Conservation (phyloP, 2,888 invertebrate genomes). For the Gastracanthus pulcherrimus region DNA sequence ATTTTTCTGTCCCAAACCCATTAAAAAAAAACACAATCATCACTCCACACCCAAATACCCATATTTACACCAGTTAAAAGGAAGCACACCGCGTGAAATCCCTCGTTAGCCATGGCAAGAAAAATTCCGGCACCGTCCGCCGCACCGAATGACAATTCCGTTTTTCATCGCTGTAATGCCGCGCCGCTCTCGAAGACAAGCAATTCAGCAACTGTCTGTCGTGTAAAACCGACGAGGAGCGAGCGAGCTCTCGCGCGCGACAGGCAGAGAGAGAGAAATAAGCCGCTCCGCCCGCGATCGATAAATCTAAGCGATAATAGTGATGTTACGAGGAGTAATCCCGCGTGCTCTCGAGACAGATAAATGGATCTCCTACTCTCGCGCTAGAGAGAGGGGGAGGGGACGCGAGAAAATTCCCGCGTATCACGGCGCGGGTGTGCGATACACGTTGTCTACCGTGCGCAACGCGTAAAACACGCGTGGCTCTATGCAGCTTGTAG, state of each 20-base stretch:
- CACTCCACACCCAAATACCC: too few species aligned
- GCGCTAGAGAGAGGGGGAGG: neutral
- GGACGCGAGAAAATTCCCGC: conserved; percentile 40
- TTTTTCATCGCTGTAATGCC: conserved; percentile 25
- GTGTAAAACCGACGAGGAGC: conserved; percentile 26
- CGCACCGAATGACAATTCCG: conserved; percentile 6
- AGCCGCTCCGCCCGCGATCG: conserved; percentile 41
- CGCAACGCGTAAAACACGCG: too few species aligned
- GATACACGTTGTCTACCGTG: too few species aligned
- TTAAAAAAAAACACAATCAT: too few species aligned
- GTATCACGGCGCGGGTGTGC: conserved; percentile 36
- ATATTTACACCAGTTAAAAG: neutral
- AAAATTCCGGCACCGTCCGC: neutral
- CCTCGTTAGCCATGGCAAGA: conserved; percentile 3
- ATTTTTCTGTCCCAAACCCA: too few species aligned
- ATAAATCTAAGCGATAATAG: conserved; percentile 58
- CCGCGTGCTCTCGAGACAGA: conserved; percentile 56
- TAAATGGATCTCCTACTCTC: conserved; percentile 56
- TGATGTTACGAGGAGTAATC: conserved; percentile 57
- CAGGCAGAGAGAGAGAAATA: neutral
- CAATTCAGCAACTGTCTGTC: conserved; percentile 52
- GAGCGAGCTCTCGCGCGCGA: too few species aligned
- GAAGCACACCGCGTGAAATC: neutral
- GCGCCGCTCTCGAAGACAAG: conserved; percentile 43
- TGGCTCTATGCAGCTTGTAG: too few species aligned